Base-by-base conservation (phyloP, 2,113 vertebrate genomes). In the Phocoena phocoena region DNA sequence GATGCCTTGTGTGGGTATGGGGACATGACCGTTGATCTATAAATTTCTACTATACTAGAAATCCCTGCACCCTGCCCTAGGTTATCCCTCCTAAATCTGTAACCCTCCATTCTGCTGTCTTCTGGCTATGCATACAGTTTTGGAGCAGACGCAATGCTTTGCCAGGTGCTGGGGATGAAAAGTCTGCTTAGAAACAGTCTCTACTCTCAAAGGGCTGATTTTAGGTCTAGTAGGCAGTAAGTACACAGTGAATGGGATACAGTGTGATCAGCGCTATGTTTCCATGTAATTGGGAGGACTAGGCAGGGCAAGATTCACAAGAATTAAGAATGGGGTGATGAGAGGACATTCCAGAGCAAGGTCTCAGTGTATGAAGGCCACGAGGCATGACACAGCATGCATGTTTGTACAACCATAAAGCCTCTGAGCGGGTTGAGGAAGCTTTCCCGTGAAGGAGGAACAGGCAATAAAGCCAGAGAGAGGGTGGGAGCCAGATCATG, bases 321-420 rank as follows among this genome's bases (percentile, higher is more conserved):
- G 71, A 93, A 44, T 92, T 76, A 82, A 80, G 79, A 77, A 28
- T 5, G 65, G 55, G 74, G 20, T 53, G 87, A 2, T 70, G 68
- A 97, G 36, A 93, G 50, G 58, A 79, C 47, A 70, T 93, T 83
- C 90, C 90, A 86, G 79, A 83, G 96, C 71, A 74, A 73, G 23
- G 3, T 36, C 62, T 50, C 68, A 44, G 36, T 17, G 3, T 58
- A 20, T 74, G 81, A 93, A 95, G 63, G 41, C 55, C 55, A 11
- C 1, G 36, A 65, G 50, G 65, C 89, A 58, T 73, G 71, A 95
- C 73, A 74, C 65, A 67, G 85, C 96, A 53, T 0, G 20, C 21
- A 5, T 71, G 13, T 62, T 85, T 92, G 26, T 94, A 96, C 63
- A 92, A 33, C 53, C 58, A 70, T 76, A 55, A 68, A 90, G 33